Evolutionary conservation across 2,113 vertebrate genomes (phyloP), one percentile per base, ranked within the genome.

Genomic region (Microcebus ravelobensis): DNA sequence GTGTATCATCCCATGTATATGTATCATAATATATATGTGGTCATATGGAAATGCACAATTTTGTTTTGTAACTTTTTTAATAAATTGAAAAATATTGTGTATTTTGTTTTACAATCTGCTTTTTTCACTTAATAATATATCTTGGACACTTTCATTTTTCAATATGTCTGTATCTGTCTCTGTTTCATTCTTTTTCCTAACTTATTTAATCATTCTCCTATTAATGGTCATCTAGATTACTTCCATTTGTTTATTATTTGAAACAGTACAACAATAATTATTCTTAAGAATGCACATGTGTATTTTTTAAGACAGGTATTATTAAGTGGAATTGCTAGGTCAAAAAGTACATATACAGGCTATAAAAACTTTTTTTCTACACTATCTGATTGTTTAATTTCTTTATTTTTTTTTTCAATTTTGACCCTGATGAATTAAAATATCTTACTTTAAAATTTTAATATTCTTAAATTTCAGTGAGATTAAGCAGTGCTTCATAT

Each of bases 101-200:
- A 95, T 76, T 87, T 88, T 80, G 42, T 42, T 90, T 90, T 55
- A 76, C 12, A 87, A 39, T 17, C 93, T 96, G 23, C 23, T 67
- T 67, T 88, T n/a, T 80, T 61, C 17, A 90, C 7, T 89, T 79
- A 83, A 50, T 85, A 87, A n/a, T 59, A n/a, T 31, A 39, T 87
- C 15, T 87, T 70, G 8, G 61, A 27, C 5, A 67, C 18, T 57
- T 79, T 76, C 70, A 17, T 27, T 91, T 95, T 87, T 10, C 42
- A 83, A 50, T 29, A n/a, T 3, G 71, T 70, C 3, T 67, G 63
- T 7, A 86, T 55, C 11, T 91, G n/a, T 87, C 39, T 57, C 3
- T 93, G 39, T 68, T 20, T 65, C 27, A 93, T 27, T 85, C 8
- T 77, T 92, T 59, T 74, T 42, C 50, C 52, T 63, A 67, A 36